These are phyloP conservation scores for Muscidifurax raptorellus DNA, from an alignment of 1,140 invertebrate genomes.

Conservation along the genomic window DNA sequence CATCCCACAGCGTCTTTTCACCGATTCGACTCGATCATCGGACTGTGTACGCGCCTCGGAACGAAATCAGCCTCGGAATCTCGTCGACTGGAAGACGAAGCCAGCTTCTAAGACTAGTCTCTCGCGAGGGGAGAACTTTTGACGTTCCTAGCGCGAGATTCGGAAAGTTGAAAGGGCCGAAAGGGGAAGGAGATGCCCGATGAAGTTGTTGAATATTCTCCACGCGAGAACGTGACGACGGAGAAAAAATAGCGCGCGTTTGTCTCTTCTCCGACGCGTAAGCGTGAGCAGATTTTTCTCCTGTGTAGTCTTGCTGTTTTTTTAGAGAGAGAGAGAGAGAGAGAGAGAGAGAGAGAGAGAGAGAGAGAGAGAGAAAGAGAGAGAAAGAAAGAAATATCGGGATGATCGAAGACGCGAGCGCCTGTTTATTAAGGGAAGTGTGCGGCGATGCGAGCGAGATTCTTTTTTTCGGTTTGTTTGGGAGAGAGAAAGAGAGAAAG, in stretches of 20 bases:
- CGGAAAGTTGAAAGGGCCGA: not conserved
- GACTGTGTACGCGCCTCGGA: not conserved
- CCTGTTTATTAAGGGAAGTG: conserved; percentile 10
- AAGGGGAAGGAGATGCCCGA: not conserved
- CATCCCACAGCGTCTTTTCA: conserved; percentile 17
- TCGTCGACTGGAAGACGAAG: conserved; percentile 10
- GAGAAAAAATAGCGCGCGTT: not conserved
- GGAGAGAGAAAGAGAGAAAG: not conserved
- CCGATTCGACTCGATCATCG: conserved; percentile 46
- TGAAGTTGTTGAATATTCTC: conserved; percentile 26
- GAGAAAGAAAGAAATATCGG: conserved; percentile 27
- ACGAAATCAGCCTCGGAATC: not conserved
- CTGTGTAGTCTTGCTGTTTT: not conserved
- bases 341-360: not conserved
- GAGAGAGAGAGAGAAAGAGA: not conserved
- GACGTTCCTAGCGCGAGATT: not conserved
- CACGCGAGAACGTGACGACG: not conserved
- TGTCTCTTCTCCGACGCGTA: not conserved
- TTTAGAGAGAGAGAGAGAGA: not conserved
- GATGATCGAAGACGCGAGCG: conserved; percentile 18
- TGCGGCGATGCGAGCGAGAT: not conserved
- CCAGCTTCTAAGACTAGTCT: not conserved
- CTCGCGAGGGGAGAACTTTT: not conserved
- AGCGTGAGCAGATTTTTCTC: not conserved
- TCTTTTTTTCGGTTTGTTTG: not conserved